Evolutionary conservation across 1,140 invertebrate species (phyloP), one percentile per base, ranked within the genome.

Genomic region (Dufourea novaeangliae): DNA sequence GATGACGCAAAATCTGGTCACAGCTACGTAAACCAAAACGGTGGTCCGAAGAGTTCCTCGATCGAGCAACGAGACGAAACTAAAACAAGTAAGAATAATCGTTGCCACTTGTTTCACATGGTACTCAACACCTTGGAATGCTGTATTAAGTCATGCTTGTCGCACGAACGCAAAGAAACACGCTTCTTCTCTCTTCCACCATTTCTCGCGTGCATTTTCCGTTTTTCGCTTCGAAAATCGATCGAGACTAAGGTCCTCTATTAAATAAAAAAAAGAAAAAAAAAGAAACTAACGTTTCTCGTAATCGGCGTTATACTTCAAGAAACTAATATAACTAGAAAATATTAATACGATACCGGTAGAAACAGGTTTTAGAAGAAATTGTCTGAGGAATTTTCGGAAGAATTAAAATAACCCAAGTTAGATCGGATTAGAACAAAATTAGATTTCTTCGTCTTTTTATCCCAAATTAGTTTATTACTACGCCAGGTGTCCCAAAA

Each of bases 1-100:
- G 90, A 91, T 90, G 88, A 89, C 78, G 76, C 87, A 74, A 90
- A 88, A 70, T 81, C 79, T 27, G 86, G 87, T 20, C 68, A 79
- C 25, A 86, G 62, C 37, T 87, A 88, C 80, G 83, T 74, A 66
- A 89, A 82, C 72, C 87, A 88, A 29, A 91, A 91, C 84, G 90
- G 90, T 59, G 84, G 78, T 32, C 64, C 87, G 68, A 90, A 88
- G 74, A 86, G 63, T 44, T 85, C 77, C 10, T 54, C 86, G 56
- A 80, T 72, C 44, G 79, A 80, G 12, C 80, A 88, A 72, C 75
- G 63, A 46, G 74, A 64, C 71, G 84, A 85, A 56, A 69, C 54
- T 39, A 85, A 84, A 11, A 84, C 86, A 82, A 84, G 90, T 91
- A 76, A 90, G 89, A 75, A 67, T 25, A 7, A 22, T 54, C 10